Evolutionary conservation across 2,888 invertebrate species (phyloP).

Genomic region (Dolomedes plantarius): DNA sequence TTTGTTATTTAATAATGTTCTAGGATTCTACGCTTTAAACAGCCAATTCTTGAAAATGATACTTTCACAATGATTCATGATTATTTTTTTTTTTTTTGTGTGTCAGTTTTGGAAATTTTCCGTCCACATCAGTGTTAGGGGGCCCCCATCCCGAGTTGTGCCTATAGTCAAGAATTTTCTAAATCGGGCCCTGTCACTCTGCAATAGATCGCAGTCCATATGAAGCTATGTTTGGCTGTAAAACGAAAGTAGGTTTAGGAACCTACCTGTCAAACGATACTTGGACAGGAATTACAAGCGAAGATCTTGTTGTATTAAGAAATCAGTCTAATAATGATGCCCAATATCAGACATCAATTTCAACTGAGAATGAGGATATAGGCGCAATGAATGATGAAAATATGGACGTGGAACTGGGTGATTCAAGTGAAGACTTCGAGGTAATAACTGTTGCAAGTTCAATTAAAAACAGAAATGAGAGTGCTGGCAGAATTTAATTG

Average conservation of each 20-base stretch:
- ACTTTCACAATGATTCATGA: too few species aligned
- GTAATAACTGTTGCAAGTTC: neutral
- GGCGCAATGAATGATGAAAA: neutral
- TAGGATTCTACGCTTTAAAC: too few species aligned
- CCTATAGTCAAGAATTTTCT: too few species aligned
- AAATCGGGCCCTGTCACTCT: too few species aligned
- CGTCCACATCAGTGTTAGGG: too few species aligned
- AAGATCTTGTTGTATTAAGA: slow-evolving; percentile 28
- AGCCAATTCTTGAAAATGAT: too few species aligned
- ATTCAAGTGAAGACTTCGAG: slow-evolving; percentile 5
- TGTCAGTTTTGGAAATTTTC: too few species aligned
- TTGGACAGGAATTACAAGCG: neutral
- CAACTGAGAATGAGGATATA: neutral
- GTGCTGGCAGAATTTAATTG: too few species aligned
- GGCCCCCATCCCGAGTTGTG: too few species aligned
- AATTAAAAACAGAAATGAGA: neutral
- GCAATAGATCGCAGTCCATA: slow-evolving; percentile 40
- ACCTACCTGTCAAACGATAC: slow-evolving; percentile 2
- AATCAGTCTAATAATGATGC: slow-evolving; percentile 13
- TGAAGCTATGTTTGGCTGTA: slow-evolving; percentile 35
- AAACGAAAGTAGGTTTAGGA: too few species aligned
- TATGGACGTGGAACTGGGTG: neutral
- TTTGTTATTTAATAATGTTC: too few species aligned
- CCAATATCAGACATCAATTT: slow-evolving; percentile 11
- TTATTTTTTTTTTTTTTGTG: too few species aligned